phyloP scores from a whole-genome alignment of 2,888 invertebrate species.

The Tromatobia lineatoria region DNA sequence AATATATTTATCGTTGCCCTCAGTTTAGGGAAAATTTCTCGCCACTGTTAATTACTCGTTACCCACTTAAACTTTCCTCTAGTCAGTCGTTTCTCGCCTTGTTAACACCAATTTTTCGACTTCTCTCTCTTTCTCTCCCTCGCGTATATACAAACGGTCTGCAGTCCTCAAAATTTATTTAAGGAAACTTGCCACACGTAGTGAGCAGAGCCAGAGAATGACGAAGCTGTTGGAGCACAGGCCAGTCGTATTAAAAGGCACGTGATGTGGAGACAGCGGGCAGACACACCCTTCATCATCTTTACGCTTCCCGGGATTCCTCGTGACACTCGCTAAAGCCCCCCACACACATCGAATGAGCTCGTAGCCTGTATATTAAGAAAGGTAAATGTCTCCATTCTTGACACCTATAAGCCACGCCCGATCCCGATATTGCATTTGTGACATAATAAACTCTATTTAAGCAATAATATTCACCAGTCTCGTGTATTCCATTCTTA shows the following conservation, averaged over 20 bases:
- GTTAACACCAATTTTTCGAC: not conserved
- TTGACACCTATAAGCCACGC: too few species aligned
- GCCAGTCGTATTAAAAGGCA: constrained; percentile 29
- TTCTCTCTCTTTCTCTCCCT: not conserved
- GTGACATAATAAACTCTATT: too few species aligned
- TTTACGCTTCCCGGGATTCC: constrained; percentile 60
- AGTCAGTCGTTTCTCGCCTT: constrained; percentile 3
- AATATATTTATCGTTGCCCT: constrained; percentile 43
- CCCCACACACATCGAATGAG: not conserved
- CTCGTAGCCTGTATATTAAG: not conserved
- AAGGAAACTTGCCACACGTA: constrained; percentile 23
- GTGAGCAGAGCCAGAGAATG: not conserved
- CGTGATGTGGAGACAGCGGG: constrained; percentile 40
- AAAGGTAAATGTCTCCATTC: too few species aligned
- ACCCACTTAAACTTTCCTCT: constrained; percentile 22
- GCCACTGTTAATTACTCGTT: constrained; percentile 46
- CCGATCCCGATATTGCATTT: too few species aligned
- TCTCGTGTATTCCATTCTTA: too few species aligned
- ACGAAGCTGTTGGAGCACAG: constrained; percentile 9
- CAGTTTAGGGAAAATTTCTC: constrained; percentile 38
- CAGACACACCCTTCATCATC: constrained; percentile 63
- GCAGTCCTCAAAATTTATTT: constrained; percentile 29
- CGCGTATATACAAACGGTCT: not conserved
- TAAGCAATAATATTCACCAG: too few species aligned
- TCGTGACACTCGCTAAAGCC: constrained; percentile 19